These are phyloP conservation scores for Catharus fuscescens DNA, from an alignment of 2,113 vertebrate species.

Conservation along the genomic window DNA sequence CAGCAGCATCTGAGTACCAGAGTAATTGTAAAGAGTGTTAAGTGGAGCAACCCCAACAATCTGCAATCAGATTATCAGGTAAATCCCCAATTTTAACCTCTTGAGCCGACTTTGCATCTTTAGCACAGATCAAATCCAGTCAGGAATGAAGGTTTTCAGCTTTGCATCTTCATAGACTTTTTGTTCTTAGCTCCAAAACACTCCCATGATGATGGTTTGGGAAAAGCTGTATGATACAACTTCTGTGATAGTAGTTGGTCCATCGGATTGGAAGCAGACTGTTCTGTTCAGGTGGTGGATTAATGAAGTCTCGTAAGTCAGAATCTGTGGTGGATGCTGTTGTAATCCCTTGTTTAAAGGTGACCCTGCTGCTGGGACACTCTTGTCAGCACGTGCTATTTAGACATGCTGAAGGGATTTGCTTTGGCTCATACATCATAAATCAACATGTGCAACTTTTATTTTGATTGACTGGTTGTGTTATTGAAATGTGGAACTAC, in stretches of 20 bases:
- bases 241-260: neutral
- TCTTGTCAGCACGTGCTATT: neutral
- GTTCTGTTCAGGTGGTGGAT: neutral
- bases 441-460: neutral
- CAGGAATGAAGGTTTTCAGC: neutral
- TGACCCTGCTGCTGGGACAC: neutral
- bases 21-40: slow-evolving; percentile 28
- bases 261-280: neutral
- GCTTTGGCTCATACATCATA: neutral
- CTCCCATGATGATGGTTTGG: neutral
- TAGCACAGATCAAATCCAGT: neutral
- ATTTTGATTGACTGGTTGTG: neutral
- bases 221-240: neutral
- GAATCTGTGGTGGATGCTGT: neutral
- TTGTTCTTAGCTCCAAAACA: neutral
- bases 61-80: slow-evolving; percentile 30
- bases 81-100: slow-evolving; percentile 23
- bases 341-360: slow-evolving; percentile 18
- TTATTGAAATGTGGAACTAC: neutral
- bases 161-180: neutral
- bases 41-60: slow-evolving; percentile 1
- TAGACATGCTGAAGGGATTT: slow-evolving; percentile 12
- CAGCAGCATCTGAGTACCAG: neutral
- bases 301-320: neutral
- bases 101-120: neutral